phyloP scores from a whole-genome alignment of 2,888 invertebrate genomes.

The Agriopis aurantiaria region DNA sequence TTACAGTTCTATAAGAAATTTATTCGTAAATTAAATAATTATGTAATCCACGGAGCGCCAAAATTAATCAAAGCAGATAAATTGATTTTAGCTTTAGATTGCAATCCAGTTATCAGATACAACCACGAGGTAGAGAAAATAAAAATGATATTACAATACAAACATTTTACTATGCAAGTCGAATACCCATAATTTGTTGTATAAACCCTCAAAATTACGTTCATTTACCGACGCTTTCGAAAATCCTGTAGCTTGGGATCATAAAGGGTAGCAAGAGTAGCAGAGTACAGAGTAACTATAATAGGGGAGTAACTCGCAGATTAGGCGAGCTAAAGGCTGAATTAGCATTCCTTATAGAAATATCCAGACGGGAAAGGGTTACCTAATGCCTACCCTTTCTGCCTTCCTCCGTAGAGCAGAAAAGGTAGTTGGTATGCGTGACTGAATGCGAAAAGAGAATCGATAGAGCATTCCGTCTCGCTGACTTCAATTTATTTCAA shows the following conservation, averaged over 20 bases:
- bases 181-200: background rate
- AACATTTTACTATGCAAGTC: no score
- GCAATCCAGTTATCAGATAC: no score
- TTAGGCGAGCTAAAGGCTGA: conserved; percentile 19
- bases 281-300: conserved; percentile 11
- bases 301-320: conserved; percentile 23
- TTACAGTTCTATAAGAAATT: no score
- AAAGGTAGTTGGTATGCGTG: conserved; percentile 14
- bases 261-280: conserved; percentile 15
- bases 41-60: no score
- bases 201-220: conserved; percentile 21
- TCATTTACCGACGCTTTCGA: conserved; percentile 4
- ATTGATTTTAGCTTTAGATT: no score
- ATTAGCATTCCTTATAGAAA: conserved; percentile 34
- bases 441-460: background rate
- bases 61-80: no score
- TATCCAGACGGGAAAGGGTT: conserved; percentile 26
- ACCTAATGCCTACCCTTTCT: background rate
- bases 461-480: background rate
- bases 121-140: background rate
- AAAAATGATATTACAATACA: no score
- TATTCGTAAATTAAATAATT: no score
- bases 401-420: background rate
- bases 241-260: conserved; percentile 22
- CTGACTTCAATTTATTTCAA: conserved; percentile 15